Evolutionary conservation across 1,140 invertebrate genomes (phyloP).

Genomic region (Bombus superbus): DNA sequence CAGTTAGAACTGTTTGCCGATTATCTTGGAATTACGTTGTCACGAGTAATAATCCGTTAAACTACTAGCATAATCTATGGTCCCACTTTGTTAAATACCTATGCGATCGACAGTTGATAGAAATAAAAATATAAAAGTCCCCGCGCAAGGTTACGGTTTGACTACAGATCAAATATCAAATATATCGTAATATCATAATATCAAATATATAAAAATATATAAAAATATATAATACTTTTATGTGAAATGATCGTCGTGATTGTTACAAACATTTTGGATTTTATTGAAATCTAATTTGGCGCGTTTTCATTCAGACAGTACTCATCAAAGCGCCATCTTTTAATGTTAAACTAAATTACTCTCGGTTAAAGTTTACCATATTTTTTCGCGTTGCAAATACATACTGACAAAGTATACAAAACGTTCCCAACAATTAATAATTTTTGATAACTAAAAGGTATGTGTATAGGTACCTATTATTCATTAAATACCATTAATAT

Average conservation of each 20-base stretch:
- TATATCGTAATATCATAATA: not conserved
- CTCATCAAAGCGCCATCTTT: not conserved
- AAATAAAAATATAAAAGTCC: not conserved
- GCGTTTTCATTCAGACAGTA: not conserved
- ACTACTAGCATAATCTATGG: not conserved
- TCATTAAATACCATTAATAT: not conserved
- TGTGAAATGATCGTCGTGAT: no score
- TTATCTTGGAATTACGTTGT: slow-evolving; percentile 3
- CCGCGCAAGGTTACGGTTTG: not conserved
- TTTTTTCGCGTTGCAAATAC: no score
- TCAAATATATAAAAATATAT: not conserved
- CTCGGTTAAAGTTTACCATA: not conserved
- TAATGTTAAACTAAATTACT: not conserved
- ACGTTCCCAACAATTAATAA: not conserved
- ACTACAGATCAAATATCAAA: not conserved
- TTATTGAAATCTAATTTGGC: not conserved
- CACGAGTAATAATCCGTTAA: slow-evolving; percentile 13
- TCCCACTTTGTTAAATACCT: not conserved
- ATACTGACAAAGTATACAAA: not conserved
- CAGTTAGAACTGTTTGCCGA: not conserved
- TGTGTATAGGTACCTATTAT: not conserved
- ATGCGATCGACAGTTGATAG: not conserved
- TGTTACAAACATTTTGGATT: not conserved
- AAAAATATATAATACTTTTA: no score
- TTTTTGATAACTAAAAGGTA: no score